phyloP scores from a whole-genome alignment of 2,113 vertebrate species.

The Trochalopteron elliotii region DNA sequence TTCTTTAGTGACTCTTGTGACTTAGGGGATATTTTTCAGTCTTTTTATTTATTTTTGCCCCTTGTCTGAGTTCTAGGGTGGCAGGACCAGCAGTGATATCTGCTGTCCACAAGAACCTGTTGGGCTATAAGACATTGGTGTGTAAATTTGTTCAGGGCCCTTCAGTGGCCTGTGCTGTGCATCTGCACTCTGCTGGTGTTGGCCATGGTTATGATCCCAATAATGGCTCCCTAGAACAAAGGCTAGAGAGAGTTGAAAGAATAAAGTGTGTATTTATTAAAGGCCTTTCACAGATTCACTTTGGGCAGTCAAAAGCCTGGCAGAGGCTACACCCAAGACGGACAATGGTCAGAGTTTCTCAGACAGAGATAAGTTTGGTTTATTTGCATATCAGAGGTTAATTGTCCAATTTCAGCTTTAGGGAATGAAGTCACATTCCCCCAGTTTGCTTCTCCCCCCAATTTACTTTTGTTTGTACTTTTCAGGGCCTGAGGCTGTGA shows the following conservation, averaged over 20 bases:
- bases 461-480: not conserved
- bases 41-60: not conserved
- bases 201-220: not conserved
- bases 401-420: not conserved
- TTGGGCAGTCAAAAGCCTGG: not conserved
- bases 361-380: not conserved
- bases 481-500: not conserved
- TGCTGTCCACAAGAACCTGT: not conserved
- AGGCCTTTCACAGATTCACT: not conserved
- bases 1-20: not conserved
- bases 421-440: not conserved
- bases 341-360: not conserved
- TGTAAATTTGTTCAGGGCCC: not conserved
- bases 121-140: not conserved
- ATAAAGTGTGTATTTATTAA: not conserved
- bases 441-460: not conserved
- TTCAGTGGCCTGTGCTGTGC: not conserved
- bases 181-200: not conserved
- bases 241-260: not conserved
- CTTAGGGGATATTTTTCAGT: not conserved
- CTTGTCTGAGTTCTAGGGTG: not conserved
- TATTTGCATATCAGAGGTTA: not conserved
- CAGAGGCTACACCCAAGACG: not conserved
- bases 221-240: not conserved
- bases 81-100: not conserved